phyloP scores from a whole-genome alignment of 2,113 vertebrate species.

The Ascaphus truei region DNA sequence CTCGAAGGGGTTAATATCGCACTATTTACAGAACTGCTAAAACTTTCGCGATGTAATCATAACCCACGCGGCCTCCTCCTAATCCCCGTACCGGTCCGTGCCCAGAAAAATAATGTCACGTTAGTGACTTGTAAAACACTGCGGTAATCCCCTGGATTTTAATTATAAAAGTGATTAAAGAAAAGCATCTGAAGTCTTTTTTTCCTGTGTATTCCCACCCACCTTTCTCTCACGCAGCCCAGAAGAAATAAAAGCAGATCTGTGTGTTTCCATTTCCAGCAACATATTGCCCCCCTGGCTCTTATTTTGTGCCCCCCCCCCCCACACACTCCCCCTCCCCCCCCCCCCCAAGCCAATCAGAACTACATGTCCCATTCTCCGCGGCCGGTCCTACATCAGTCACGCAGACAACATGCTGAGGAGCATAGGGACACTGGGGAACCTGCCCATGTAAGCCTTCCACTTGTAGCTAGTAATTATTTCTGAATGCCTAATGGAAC shows the following conservation, averaged over 20 bases:
- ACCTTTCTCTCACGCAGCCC: not conserved
- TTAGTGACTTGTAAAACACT: not conserved
- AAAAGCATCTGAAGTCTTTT: not conserved
- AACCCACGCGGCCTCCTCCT: not conserved
- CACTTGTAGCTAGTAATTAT: constrained; percentile 65
- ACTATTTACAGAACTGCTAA: too few species aligned
- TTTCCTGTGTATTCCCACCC: not conserved
- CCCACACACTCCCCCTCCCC: too few species aligned
- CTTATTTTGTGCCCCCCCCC: too few species aligned
- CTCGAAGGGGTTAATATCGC: too few species aligned
- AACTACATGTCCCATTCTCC: constrained; percentile 61
- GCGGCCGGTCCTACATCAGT: constrained; percentile 52
- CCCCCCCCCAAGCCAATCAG: too few species aligned
- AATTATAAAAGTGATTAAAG: constrained; percentile 51
- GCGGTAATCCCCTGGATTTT: constrained; percentile 47
- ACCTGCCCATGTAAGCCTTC: constrained; percentile 46
- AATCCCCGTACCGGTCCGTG: not conserved
- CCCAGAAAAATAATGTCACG: not conserved
- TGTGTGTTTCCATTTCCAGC: constrained; percentile 51
- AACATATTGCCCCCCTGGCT: constrained; percentile 63
- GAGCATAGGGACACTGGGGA: constrained; percentile 61
- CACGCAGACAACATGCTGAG: constrained; percentile 57
- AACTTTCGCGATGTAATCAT: too few species aligned
- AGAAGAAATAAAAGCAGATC: not conserved
- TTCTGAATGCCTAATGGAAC: constrained; percentile 62